phyloP scores from a whole-genome alignment of 2,797 vertebrate species.

The Girardinus metallicus region DNA sequence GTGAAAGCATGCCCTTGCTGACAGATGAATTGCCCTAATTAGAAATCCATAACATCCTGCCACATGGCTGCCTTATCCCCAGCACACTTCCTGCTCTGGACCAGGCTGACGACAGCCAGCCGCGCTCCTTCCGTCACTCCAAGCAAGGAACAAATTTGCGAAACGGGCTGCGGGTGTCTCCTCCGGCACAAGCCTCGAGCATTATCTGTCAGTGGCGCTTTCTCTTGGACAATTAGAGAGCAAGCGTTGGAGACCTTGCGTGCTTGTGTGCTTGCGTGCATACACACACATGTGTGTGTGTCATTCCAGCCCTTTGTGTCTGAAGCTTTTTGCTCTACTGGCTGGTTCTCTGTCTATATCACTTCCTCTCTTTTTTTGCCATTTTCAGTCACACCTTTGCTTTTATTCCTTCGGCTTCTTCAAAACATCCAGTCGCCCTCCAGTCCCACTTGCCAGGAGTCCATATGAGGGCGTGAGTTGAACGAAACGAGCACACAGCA shows the following conservation, averaged over 20 bases:
- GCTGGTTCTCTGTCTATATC: constrained; percentile 80
- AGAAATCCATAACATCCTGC: constrained; percentile 99
- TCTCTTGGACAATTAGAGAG: constrained; percentile 44
- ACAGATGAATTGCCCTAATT: constrained; percentile 99
- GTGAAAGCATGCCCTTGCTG: constrained; percentile 96
- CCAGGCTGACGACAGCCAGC: constrained; percentile 96
- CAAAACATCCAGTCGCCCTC: constrained; percentile 8
- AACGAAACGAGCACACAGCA: constrained; percentile 56
- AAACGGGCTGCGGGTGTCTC: constrained; percentile 68
- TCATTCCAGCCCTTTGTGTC: constrained; percentile 74
- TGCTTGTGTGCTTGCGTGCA: constrained; percentile 14
- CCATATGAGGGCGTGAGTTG: constrained; percentile 61
- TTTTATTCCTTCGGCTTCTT: constrained; percentile 52
- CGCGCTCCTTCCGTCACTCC: constrained; percentile 91
- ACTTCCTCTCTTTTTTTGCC: constrained; percentile 81
- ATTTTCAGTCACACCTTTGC: constrained; percentile 66
- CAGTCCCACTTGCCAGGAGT: constrained; percentile 58
- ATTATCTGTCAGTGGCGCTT: constrained; percentile 58
- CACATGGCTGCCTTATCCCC: constrained; percentile 99
- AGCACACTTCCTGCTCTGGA: constrained; percentile 98
- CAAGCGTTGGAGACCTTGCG: constrained; percentile 25
- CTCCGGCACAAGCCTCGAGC: constrained; percentile 48
- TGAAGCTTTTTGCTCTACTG: constrained; percentile 68
- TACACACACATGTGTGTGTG: constrained; percentile 25
- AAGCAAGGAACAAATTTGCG: constrained; percentile 57